Percentiles rank a stretch among this genome's conserved stretches.
Evolutionary conservation across 2,797 vertebrate species (phyloP).

Genomic region (Phataginus tetradactyla): DNA sequence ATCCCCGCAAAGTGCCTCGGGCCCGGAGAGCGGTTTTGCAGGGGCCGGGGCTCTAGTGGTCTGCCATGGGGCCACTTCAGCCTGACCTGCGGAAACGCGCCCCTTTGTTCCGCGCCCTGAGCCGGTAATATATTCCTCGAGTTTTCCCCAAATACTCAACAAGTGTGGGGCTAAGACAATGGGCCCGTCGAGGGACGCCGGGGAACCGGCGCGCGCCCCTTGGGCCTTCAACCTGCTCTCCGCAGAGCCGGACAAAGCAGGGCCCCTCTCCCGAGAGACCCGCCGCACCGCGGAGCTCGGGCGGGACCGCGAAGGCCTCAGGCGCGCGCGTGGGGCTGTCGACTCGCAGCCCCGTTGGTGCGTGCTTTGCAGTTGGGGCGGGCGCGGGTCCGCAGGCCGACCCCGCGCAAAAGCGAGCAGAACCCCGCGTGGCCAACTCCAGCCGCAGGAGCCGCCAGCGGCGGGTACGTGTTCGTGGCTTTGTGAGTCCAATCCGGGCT

Average conservation of each 20-base stretch:
- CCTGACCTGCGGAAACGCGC: slow-evolving; percentile 69
- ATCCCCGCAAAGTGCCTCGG: slow-evolving; percentile 66
- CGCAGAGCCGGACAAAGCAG: neutral
- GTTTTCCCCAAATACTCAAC: slow-evolving; percentile 69
- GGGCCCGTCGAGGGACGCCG: slow-evolving; percentile 61
- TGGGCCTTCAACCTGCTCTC: neutral
- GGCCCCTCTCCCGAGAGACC: neutral
- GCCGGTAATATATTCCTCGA: slow-evolving; percentile 73
- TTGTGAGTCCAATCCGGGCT: too few relatives aligned
- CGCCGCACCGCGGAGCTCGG: neutral
- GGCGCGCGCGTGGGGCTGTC: neutral
- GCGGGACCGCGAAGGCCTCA: neutral
- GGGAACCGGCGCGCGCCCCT: slow-evolving; percentile 57
- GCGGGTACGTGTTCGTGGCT: neutral
- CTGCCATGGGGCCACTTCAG: slow-evolving; percentile 75
- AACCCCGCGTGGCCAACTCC: neutral
- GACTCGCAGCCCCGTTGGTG: neutral
- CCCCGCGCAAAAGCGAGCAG: neutral
- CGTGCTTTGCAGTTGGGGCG: neutral
- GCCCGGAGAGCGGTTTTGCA: slow-evolving; percentile 35
- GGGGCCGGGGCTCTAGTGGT: slow-evolving; percentile 62
- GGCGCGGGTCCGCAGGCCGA: neutral
- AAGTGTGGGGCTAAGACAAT: slow-evolving; percentile 72
- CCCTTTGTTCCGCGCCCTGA: slow-evolving; percentile 68
- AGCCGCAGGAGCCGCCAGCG: neutral